These are phyloP conservation scores for Coluber constrictor DNA, from an alignment of 2,797 vertebrate genomes.

Conservation along the genomic window DNA sequence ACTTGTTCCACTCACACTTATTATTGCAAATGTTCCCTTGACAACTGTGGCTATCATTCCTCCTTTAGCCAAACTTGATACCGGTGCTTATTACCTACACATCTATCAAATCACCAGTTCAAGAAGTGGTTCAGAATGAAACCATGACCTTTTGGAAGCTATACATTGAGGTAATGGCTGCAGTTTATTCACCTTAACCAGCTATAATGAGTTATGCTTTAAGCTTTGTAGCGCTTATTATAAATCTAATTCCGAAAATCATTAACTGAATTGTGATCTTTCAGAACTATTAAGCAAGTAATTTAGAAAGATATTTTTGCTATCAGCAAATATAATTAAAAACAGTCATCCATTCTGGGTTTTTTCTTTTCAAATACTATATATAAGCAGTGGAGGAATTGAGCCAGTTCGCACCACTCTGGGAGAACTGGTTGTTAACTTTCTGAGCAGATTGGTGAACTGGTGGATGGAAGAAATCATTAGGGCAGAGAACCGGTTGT, in stretches of 20 bases:
- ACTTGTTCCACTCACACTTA: not conserved
- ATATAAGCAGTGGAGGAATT: not conserved
- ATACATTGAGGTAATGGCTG: not conserved
- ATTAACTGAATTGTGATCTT: constrained; percentile 8
- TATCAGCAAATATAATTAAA: not conserved
- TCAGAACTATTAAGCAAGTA: constrained; percentile 49
- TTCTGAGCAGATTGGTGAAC: too few relatives aligned
- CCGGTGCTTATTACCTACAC: too few relatives aligned
- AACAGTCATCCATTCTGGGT: not conserved
- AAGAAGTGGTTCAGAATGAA: not conserved
- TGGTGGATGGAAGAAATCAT: too few relatives aligned
- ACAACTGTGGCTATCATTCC: not conserved
- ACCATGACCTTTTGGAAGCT: not conserved
- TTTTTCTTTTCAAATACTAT: not conserved
- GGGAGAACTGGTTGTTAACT: too few relatives aligned
- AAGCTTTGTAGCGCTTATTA: not conserved
- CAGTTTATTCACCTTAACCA: not conserved
- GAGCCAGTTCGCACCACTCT: too few relatives aligned
- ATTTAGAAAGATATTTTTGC: constrained; percentile 44
- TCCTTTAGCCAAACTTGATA: not conserved
- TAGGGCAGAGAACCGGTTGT: too few relatives aligned
- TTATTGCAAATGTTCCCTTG: not conserved
- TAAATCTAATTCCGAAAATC: constrained; percentile 11
- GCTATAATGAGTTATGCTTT: not conserved
- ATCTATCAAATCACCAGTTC: not conserved